These are phyloP conservation scores for Holcopasites calliopsidis DNA, from an alignment of 1,140 invertebrate genomes.

Conservation along the genomic window DNA sequence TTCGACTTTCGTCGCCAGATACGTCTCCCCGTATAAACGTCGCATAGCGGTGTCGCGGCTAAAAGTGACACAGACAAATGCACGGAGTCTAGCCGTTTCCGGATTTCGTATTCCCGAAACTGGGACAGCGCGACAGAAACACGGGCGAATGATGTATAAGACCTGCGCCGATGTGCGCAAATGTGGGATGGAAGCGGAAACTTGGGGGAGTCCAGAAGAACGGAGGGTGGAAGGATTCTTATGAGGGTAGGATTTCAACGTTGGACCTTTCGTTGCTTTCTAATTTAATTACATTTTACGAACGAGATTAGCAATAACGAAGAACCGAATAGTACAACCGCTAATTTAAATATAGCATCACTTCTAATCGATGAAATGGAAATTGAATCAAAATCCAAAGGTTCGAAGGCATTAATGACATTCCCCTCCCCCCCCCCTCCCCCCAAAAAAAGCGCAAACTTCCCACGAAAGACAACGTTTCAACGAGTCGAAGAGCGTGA, in stretches of 20 bases:
- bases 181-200: background rate
- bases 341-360: no score
- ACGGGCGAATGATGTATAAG: no score
- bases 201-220: background rate
- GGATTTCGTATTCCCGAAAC: slow-evolving; percentile 16
- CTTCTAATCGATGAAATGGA: no score
- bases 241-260: background rate
- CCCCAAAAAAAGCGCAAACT: no score
- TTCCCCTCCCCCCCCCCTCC: no score
- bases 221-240: background rate
- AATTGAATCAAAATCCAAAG: no score
- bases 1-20: slow-evolving; percentile 34
- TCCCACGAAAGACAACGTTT: background rate
- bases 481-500: background rate
- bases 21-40: slow-evolving; percentile 26
- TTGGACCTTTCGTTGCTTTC: no score
- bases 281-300: no score
- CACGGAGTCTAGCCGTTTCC: background rate
- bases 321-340: no score
- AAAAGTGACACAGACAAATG: slow-evolving; percentile 46
- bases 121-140: background rate
- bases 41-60: slow-evolving; percentile 9
- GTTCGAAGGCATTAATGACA: no score
- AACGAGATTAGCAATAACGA: no score
- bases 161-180: no score